Evolutionary conservation across 37 sponge, comb jelly and placozoan genomes (phyloP).

Genomic region (Beroe ovata): DNA sequence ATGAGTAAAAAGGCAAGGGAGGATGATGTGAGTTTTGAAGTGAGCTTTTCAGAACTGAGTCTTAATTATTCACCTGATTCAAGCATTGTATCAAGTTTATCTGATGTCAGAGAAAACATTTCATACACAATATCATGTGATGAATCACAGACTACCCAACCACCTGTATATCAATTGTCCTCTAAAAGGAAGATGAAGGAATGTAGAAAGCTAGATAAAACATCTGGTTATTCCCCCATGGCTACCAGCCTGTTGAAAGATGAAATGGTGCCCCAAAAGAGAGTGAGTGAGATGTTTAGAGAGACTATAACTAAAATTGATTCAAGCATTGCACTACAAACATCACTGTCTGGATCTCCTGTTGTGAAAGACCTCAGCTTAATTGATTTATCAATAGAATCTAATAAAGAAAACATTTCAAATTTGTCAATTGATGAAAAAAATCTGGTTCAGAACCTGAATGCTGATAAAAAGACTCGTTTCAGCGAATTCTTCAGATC

Average conservation of each 20-base stretch:
- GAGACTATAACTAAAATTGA: background rate
- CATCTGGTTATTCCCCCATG: slow-evolving; percentile 18
- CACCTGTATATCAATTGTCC: background rate
- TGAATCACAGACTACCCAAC: background rate
- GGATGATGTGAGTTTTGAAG: too few relatives aligned
- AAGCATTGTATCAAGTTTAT: background rate
- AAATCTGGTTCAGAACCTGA: background rate
- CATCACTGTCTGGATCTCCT: background rate
- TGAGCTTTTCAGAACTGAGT: background rate
- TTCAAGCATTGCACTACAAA: background rate
- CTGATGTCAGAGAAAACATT: background rate
- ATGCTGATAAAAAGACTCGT: background rate
- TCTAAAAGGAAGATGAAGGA: background rate
- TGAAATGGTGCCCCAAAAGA: background rate
- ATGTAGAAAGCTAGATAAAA: background rate
- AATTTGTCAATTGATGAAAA: background rate
- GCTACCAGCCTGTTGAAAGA: background rate
- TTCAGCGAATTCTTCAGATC: slow-evolving; percentile 18
- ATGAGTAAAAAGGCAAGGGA: too few relatives aligned
- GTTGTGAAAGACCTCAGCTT: background rate
- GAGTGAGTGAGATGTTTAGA: slow-evolving; percentile 20
- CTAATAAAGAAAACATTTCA: slow-evolving; percentile 10
- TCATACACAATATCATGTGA: slow-evolving; percentile 37
- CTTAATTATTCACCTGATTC: background rate
- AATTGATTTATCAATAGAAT: background rate